These are phyloP conservation scores for Poeciliopsis gracilis DNA, from an alignment of 2,797 vertebrate genomes.

Conservation along the genomic window DNA sequence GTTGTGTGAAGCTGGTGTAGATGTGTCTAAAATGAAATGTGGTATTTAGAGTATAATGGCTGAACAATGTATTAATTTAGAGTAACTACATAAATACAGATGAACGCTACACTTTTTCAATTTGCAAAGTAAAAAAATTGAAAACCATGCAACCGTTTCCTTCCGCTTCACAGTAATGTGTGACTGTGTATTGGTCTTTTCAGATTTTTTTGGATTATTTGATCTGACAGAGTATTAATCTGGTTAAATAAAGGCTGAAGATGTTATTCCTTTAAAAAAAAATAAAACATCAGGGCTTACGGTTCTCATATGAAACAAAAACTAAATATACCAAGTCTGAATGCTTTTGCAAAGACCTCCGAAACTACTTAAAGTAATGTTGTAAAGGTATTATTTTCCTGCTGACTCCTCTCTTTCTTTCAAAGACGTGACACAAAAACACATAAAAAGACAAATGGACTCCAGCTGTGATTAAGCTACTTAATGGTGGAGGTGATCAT, in stretches of 20 bases:
- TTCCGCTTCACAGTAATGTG: background rate
- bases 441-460: slow-evolving; percentile 50
- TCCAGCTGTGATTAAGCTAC: slow-evolving; percentile 75
- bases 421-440: slow-evolving; percentile 37
- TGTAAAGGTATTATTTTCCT: slow-evolving; percentile 20
- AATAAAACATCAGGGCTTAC: background rate
- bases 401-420: slow-evolving; percentile 35
- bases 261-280: background rate
- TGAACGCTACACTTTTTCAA: background rate
- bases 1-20: background rate
- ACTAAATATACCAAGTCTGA: background rate
- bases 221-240: too few species aligned
- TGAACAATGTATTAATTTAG: background rate
- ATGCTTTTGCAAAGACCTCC: background rate
- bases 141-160: background rate
- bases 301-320: background rate
- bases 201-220: background rate
- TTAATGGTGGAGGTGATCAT: slow-evolving; percentile 73
- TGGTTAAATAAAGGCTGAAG: too few species aligned
- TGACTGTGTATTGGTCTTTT: background rate
- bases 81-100: background rate
- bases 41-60: background rate
- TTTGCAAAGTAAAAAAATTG: background rate
- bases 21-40: background rate
- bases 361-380: slow-evolving; percentile 16